A percentile compares a stretch with the other conserved stretches of the same genome.
Conservation (phyloP, 1,140 invertebrate genomes). For the Myzus persicae region DNA sequence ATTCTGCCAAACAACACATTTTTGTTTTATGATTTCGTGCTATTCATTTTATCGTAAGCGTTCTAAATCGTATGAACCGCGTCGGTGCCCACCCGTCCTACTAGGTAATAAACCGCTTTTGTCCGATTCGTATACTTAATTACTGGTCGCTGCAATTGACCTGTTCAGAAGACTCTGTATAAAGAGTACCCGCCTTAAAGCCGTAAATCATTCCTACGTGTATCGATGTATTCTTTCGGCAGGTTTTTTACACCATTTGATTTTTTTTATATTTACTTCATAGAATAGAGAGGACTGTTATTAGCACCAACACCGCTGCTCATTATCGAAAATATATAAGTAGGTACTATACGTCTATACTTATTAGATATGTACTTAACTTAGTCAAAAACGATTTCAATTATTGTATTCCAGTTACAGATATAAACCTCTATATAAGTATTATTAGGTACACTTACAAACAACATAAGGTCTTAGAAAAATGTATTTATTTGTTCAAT, state of each 20-base stretch:
- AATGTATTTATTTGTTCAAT: neutral
- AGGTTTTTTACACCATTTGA: neutral
- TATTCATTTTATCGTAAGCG: neutral
- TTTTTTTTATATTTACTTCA: neutral
- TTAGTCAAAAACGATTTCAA: neutral
- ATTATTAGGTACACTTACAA: neutral
- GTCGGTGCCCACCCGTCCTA: neutral
- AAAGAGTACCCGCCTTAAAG: neutral
- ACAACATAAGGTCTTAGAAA: neutral
- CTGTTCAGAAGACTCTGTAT: neutral
- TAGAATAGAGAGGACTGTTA: neutral
- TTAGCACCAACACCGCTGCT: no score
- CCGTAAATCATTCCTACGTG: neutral
- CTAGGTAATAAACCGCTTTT: neutral
- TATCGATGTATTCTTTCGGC: neutral
- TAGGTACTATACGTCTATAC: neutral
- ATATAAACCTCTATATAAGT: neutral
- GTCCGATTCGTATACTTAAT: neutral
- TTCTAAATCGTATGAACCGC: neutral
- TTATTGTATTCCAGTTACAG: neutral
- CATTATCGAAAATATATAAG: no score
- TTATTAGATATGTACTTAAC: neutral
- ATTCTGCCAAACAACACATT: neutral
- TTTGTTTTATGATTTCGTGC: neutral
- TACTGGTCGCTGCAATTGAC: neutral